Percentiles rank a stretch among this genome's conserved stretches.
These are phyloP conservation scores for Scophthalmus maximus DNA, from an alignment of 2,113 vertebrate species.

Conservation along the genomic window DNA sequence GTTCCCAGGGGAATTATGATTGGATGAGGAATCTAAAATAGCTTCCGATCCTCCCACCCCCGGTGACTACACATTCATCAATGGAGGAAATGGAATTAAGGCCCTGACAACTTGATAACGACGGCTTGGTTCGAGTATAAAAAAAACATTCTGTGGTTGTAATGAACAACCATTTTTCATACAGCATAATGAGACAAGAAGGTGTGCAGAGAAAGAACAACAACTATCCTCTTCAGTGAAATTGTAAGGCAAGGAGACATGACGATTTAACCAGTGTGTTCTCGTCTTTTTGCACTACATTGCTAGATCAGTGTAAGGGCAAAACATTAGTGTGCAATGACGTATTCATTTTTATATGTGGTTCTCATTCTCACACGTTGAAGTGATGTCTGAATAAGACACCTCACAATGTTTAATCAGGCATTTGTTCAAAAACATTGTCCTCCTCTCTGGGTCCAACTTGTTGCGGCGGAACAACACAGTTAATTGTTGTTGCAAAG, in stretches of 20 bases:
- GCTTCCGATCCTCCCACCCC: conserved; percentile 57
- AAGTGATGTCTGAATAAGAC: conserved; percentile 26
- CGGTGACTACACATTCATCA: conserved; percentile 74
- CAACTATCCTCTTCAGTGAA: conserved; percentile 4
- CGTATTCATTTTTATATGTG: conserved; percentile 17
- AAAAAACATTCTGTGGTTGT: conserved; percentile 64
- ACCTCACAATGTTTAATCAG: conserved; percentile 49
- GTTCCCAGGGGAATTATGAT: conserved; percentile 60
- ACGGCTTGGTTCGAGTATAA: conserved; percentile 69
- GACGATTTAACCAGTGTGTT: conserved; percentile 9
- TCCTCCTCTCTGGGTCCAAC: conserved; percentile 40
- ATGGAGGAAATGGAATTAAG: conserved; percentile 73
- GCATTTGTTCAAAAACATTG: conserved; percentile 40
- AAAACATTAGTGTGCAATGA: conserved; percentile 14
- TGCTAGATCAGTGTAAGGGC: conserved; percentile 12
- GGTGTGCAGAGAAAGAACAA: conserved; percentile 31
- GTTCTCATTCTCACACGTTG: conserved; percentile 11
- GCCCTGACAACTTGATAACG: conserved; percentile 72
- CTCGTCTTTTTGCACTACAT: conserved; percentile 8
- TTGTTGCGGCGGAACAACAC: conserved; percentile 54
- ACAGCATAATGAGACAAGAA: conserved; percentile 55
- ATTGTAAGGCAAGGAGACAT: conserved; percentile 26
- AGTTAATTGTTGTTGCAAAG: conserved; percentile 67
- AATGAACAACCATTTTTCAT: conserved; percentile 66
- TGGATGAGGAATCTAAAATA: conserved; percentile 71